Base-by-base conservation (phyloP, 2,113 vertebrate genomes). In the Cebus imitator region DNA sequence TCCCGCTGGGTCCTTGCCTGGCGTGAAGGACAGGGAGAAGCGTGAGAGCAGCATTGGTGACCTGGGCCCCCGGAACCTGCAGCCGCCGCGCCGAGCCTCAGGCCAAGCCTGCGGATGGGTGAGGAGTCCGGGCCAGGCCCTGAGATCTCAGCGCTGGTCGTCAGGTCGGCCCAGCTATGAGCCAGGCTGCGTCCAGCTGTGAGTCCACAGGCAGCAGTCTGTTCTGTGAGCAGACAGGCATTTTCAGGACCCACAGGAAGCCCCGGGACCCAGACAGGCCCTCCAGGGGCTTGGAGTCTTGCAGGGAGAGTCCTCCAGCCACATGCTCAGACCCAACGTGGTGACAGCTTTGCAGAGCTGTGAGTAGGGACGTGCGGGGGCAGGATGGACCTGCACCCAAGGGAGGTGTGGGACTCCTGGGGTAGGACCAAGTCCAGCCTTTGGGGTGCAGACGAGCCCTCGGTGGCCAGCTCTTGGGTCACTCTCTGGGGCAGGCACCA, bases 11-110 rank as follows among this genome's bases (percentile, higher is more conserved):
- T 30, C 61, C 61, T 30, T 30, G 30, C 61, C 2, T 9, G 8
- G 75, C 64, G 8, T 16, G 27, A 0, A 52, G 16, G 83, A 9
- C 43, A 27, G 43, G 43, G 52, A 89, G 50, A 25, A 14, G 23
- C 16, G 0, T 7, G 14, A 81, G 32, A 13, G 30, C 35, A 2
- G 8, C 7, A 18, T 9, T 6, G 5, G 40, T n/a, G 32, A 21
- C 87, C 55, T 5, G 43, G 80, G 37, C 48, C 45, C 37, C 58
- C 18, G 0, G 45, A n/a, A 58, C 16, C 40, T 50, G 3, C 2
- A 64, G 61, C 27, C 5, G 61, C 32, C 57, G 58, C 37, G 50
- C 50, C 4, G 14, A 52, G 50, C 14, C 50, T 52, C 50, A 17
- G 48, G 43, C 58, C 13, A 5, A 50, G 27, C 25, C 21, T 2